phyloP scores from a whole-genome alignment of 1,140 invertebrate species.

The Apis florea region DNA sequence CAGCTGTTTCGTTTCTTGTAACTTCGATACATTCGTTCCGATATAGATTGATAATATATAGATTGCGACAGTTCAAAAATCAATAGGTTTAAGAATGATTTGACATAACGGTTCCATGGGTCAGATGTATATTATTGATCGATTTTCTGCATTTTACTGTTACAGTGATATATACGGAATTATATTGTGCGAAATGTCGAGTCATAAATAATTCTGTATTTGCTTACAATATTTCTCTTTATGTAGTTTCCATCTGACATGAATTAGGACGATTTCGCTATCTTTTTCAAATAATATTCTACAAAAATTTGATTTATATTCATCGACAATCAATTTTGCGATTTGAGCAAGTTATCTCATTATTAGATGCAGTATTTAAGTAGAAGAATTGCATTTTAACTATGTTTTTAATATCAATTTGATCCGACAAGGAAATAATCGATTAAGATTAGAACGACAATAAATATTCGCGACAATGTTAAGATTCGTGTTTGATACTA shows the following conservation, averaged over 20 bases:
- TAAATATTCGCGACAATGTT: conserved; percentile 5
- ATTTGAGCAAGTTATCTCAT: neutral
- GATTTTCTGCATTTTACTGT: neutral
- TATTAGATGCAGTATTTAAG: neutral
- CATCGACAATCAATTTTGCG: neutral
- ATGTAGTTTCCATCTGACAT: neutral
- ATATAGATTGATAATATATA: neutral
- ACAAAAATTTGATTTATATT: neutral
- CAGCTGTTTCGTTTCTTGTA: conserved; percentile 7
- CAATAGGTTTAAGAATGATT: neutral
- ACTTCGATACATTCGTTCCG: neutral
- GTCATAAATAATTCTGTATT: neutral
- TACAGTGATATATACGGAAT: neutral
- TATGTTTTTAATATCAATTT: neutral
- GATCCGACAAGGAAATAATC: neutral
- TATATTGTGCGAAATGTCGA: neutral
- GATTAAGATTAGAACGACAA: neutral
- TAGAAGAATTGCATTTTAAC: neutral
- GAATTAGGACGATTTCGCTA: no score
- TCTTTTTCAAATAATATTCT: neutral
- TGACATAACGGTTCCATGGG: neutral
- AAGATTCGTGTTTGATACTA: neutral
- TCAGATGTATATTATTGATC: neutral
- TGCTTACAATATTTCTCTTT: neutral
- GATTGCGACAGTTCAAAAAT: neutral